These are phyloP conservation scores for Therioaphis trifolii DNA, from an alignment of 2,888 invertebrate species.

Conservation along the genomic window DNA sequence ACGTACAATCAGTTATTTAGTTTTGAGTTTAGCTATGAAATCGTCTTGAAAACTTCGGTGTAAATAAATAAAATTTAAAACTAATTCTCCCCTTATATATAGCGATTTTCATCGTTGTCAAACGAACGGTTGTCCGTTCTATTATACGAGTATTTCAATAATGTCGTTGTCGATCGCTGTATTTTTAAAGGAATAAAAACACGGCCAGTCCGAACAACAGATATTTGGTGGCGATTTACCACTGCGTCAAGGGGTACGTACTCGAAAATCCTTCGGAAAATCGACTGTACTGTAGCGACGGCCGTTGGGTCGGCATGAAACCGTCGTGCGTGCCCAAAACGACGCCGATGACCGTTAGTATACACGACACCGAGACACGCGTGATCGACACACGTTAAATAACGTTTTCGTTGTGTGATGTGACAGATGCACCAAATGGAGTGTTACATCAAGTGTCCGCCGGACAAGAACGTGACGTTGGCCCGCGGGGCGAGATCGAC, in stretches of 20 bases:
- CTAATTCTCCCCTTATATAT: no score
- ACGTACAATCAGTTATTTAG: no score
- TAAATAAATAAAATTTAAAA: no score
- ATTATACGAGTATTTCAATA: no score
- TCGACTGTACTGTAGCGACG: constrained; percentile 29
- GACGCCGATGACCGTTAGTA: constrained; percentile 46
- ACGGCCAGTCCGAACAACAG: constrained; percentile 21
- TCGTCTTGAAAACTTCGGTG: no score
- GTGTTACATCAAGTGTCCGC: constrained; percentile 48
- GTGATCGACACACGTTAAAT: no score
- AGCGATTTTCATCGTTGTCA: no score
- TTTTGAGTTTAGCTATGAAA: no score
- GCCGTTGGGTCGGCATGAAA: constrained; percentile 45
- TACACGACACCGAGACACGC: not conserved
- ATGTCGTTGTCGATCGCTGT: not conserved
- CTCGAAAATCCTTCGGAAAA: constrained; percentile 44
- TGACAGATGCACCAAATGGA: constrained; percentile 45
- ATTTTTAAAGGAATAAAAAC: constrained; percentile 43
- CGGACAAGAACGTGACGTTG: constrained; percentile 37
- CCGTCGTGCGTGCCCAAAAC: constrained; percentile 41
- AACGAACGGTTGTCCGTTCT: no score
- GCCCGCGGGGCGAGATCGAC: not conserved
- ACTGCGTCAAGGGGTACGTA: constrained; percentile 29
- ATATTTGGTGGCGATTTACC: constrained; percentile 47
- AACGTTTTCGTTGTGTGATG: not conserved